These are phyloP conservation scores for Stegana nigrithorax DNA, from an alignment of 2,888 invertebrate species.

Conservation along the genomic window DNA sequence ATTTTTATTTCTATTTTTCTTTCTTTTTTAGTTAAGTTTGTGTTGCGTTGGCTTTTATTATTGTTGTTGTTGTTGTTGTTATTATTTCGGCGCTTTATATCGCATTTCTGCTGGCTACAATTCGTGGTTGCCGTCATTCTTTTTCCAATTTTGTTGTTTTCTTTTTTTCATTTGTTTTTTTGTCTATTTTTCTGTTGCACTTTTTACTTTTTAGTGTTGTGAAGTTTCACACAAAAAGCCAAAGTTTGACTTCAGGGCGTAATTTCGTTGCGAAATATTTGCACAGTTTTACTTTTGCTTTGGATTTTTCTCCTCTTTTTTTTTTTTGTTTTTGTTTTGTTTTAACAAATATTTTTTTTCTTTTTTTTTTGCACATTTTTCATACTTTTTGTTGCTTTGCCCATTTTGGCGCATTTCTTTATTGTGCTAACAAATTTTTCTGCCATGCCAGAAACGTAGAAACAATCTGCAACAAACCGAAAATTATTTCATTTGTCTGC, in stretches of 20 bases:
- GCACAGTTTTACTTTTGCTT: too few species aligned
- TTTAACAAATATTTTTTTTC: neutral
- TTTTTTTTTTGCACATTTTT: neutral
- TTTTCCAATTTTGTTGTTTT: neutral
- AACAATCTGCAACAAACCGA: too few species aligned
- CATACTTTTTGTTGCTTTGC: conserved; percentile 20
- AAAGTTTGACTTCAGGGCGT: conserved; percentile 55
- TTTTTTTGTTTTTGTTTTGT: neutral
- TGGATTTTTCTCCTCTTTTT: conserved; percentile 4
- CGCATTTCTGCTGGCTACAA: too few species aligned
- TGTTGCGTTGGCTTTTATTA: too few species aligned
- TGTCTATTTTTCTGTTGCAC: conserved; percentile 31
- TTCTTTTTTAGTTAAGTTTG: too few species aligned
- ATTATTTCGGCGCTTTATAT: too few species aligned
- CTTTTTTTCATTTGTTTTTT: conserved; percentile 26
- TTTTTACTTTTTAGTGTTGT: neutral
- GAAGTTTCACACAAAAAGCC: conserved; percentile 20
- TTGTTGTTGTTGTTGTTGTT: too few species aligned
- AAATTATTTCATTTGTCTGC: too few species aligned
- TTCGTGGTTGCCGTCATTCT: too few species aligned
- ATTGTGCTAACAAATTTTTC: too few species aligned
- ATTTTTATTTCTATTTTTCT: conserved; percentile 27
- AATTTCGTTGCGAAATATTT: conserved; percentile 56
- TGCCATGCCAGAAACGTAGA: too few species aligned
- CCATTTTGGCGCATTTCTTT: too few species aligned